Percentiles rank a stretch among this genome's conserved stretches.
Conservation (phyloP, 1,140 invertebrate genomes). For the Drosophila pallidifrons region DNA sequence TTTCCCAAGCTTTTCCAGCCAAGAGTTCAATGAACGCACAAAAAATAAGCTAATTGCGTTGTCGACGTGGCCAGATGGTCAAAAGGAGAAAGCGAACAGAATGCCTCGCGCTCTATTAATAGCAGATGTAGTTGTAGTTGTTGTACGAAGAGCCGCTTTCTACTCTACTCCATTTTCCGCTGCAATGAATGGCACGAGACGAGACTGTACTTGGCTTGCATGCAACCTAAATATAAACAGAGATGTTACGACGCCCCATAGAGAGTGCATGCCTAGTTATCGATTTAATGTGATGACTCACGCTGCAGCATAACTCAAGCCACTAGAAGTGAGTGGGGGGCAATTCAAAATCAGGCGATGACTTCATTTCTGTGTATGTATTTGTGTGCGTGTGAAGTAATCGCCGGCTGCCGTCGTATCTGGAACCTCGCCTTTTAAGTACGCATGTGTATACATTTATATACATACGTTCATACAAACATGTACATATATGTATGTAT, state of each 20-base stretch:
- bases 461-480: background rate
- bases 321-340: background rate
- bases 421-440: slow-evolving; percentile 6
- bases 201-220: slow-evolving; percentile 54
- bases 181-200: background rate
- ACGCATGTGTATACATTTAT: background rate
- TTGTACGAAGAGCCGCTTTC: slow-evolving; percentile 44
- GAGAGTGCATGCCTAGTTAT: slow-evolving; percentile 13
- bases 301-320: slow-evolving; percentile 39
- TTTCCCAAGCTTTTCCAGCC: slow-evolving; percentile 29
- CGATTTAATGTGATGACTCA: slow-evolving; percentile 65
- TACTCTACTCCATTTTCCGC: slow-evolving; percentile 43
- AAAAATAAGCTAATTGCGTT: slow-evolving; percentile 5
- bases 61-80: slow-evolving; percentile 10
- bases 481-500: too few relatives aligned
- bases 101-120: slow-evolving; percentile 53
- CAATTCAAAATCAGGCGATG: slow-evolving; percentile 42
- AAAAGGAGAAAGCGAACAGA: slow-evolving; percentile 64
- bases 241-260: slow-evolving; percentile 9
- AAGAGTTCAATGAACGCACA: slow-evolving; percentile 58
- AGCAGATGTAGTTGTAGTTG: slow-evolving; percentile 3
- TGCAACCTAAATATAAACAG: slow-evolving; percentile 41
- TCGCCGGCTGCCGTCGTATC: slow-evolving; percentile 6
- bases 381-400: slow-evolving; percentile 16
- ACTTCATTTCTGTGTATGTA: slow-evolving; percentile 51